Conservation (phyloP, 2,113 vertebrate genomes). For the Cottus gobio region DNA sequence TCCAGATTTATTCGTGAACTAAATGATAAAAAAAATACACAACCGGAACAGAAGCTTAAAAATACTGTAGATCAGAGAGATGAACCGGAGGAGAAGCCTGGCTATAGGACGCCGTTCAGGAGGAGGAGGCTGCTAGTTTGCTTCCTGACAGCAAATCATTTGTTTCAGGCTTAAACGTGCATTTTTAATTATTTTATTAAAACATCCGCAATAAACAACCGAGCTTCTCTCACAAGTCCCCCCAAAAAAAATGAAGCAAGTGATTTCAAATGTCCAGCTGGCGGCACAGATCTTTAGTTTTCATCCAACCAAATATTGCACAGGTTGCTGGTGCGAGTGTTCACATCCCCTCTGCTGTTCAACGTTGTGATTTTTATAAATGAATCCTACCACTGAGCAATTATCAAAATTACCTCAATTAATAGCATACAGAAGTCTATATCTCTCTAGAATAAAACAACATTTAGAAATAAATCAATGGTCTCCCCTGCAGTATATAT, state of each 20-base stretch:
- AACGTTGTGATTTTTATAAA: constrained; percentile 35
- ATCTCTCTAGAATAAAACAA: constrained; percentile 58
- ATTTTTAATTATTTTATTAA: constrained; percentile 37
- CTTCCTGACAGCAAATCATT: constrained; percentile 73
- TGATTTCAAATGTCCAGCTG: constrained; percentile 54
- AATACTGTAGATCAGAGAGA: constrained; percentile 83
- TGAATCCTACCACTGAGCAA: constrained; percentile 59
- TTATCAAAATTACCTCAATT: constrained; percentile 67
- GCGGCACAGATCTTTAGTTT: constrained; percentile 53
- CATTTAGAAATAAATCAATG: constrained; percentile 56
- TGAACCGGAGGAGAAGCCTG: constrained; percentile 69
- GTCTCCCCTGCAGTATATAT: constrained; percentile 35
- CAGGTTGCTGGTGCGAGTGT: constrained; percentile 62
- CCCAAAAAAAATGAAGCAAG: constrained; percentile 39
- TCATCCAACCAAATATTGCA: constrained; percentile 60
- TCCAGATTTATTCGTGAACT: constrained; percentile 74
- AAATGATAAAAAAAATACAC: constrained; percentile 79
- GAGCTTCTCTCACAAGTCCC: constrained; percentile 48
- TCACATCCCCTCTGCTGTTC: constrained; percentile 31
- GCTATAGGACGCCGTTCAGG: constrained; percentile 46
- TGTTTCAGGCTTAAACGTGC: constrained; percentile 79
- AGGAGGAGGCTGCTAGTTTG: constrained; percentile 54
- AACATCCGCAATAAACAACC: constrained; percentile 60
- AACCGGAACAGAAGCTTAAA: constrained; percentile 78
- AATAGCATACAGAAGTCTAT: constrained; percentile 57